These are phyloP conservation scores for Tetragonula clypearis DNA, from an alignment of 1,140 invertebrate species.

Conservation along the genomic window DNA sequence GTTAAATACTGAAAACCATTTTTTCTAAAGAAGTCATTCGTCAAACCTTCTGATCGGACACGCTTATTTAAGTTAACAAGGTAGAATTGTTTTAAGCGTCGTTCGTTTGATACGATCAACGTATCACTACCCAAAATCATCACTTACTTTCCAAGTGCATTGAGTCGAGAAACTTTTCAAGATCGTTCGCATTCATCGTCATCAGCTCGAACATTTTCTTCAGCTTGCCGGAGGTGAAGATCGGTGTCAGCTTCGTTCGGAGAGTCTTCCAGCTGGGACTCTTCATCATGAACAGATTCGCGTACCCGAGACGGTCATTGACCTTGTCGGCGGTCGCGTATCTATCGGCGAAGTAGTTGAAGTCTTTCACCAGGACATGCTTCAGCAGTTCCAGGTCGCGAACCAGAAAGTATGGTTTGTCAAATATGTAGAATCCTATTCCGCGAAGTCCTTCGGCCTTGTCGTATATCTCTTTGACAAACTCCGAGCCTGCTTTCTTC, in stretches of 20 bases:
- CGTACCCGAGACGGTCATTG: conserved; percentile 63
- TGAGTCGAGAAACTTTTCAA: conserved; percentile 71
- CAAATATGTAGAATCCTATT: conserved; percentile 74
- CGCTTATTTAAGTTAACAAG: too few relatives aligned
- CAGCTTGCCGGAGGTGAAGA: conserved; percentile 78
- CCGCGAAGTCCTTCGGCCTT: conserved; percentile 53
- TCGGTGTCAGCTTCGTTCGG: conserved; percentile 75
- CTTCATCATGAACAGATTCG: conserved; percentile 71
- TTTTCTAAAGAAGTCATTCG: too few relatives aligned
- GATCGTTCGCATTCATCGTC: conserved; percentile 71
- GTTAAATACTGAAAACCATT: too few relatives aligned
- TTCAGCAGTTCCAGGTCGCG: conserved; percentile 80
- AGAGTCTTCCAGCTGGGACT: conserved; percentile 77
- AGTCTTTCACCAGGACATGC: conserved; percentile 80
- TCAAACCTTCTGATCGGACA: too few relatives aligned
- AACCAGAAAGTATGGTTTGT: conserved; percentile 75
- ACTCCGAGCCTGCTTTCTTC: conserved; percentile 39
- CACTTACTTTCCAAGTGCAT: conserved; percentile 56
- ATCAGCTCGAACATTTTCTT: conserved; percentile 80
- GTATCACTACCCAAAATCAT: not conserved
- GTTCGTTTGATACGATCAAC: not conserved
- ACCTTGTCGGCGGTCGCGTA: conserved; percentile 45
- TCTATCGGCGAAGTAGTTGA: conserved; percentile 76
- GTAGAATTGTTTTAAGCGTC: too few relatives aligned
- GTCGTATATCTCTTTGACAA: conserved; percentile 61